A percentile compares a stretch with the other conserved stretches of the same genome.
Evolutionary conservation across 2,888 invertebrate genomes (phyloP).

Genomic region (Andrena fulva): DNA sequence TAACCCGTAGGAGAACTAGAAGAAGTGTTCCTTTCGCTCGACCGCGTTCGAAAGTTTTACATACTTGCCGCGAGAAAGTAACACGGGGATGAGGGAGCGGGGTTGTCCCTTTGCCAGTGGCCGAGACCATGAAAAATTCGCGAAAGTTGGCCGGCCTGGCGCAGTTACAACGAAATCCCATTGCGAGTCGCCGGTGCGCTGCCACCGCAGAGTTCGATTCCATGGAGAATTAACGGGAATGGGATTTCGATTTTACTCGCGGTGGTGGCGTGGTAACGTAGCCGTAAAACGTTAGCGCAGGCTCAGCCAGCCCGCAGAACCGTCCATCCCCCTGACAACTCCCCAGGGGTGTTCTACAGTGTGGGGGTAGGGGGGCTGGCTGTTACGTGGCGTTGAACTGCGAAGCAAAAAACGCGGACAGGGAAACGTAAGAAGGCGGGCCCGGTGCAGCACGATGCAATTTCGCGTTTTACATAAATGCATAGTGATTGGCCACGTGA

Average conservation of each 20-base stretch:
- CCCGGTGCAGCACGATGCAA: conserved; percentile 68
- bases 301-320: conserved; percentile 72
- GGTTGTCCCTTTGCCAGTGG: conserved; percentile 12
- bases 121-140: conserved; percentile 45
- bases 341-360: conserved; percentile 57
- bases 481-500: conserved; percentile 63
- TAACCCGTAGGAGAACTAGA: background rate
- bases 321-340: conserved; percentile 47
- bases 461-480: conserved; percentile 78
- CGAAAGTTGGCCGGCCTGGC: conserved; percentile 46
- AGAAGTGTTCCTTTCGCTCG: background rate
- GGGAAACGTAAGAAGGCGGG: conserved; percentile 59
- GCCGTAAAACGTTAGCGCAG: conserved; percentile 80
- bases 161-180: conserved; percentile 80
- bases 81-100: background rate
- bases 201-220: conserved; percentile 80
- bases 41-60: conserved; percentile 12
- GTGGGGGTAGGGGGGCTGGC: background rate
- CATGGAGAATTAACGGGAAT: conserved; percentile 80
- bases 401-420: conserved; percentile 10
- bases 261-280: conserved; percentile 55
- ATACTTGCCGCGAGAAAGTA: background rate
- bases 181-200: conserved; percentile 70
- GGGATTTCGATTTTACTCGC: conserved; percentile 81
- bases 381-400: conserved; percentile 39